phyloP scores from a whole-genome alignment of 2,888 invertebrate species.

The Oxystoma pomonae region DNA sequence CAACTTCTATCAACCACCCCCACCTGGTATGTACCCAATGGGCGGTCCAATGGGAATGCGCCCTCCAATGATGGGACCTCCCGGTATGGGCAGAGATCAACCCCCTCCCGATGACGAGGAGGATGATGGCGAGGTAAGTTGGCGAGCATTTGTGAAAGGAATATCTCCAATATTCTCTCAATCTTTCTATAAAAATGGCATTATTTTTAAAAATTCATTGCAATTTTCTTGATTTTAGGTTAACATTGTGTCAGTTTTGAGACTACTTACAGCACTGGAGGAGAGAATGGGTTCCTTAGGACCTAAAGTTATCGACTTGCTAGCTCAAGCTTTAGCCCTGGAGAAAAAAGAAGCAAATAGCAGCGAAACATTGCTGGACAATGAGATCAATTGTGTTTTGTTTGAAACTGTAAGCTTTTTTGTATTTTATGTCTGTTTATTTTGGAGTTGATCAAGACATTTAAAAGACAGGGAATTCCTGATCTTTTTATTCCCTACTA shows the following conservation, averaged over 20 bases:
- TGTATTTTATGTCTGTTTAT: too few relatives aligned
- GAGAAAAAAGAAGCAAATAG: conserved; percentile 71
- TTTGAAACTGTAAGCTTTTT: conserved; percentile 69
- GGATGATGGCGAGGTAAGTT: conserved; percentile 49
- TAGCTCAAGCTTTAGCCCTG: conserved; percentile 73
- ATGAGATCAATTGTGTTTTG: conserved; percentile 69
- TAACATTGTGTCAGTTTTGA: conserved; percentile 63
- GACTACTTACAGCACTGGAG: conserved; percentile 76
- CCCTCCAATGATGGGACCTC: conserved; percentile 10
- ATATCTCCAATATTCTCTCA: too few relatives aligned
- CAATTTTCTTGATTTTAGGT: conserved; percentile 14
- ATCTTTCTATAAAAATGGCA: neutral
- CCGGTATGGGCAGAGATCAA: conserved; percentile 6
- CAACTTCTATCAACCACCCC: neutral
- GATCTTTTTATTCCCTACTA: too few relatives aligned
- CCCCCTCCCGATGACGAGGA: conserved; percentile 50
- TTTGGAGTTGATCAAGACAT: too few relatives aligned
- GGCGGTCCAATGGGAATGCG: neutral
- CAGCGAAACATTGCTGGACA: conserved; percentile 67
- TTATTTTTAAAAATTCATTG: neutral
- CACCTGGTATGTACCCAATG: conserved; percentile 1
- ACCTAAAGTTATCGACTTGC: conserved; percentile 70
- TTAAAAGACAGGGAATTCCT: too few relatives aligned
- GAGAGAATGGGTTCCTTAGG: conserved; percentile 81
- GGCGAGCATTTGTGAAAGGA: neutral